Percentiles rank a stretch among this genome's conserved stretches.
phyloP scores from a whole-genome alignment of 2,797 vertebrate species.

The Lutjanus campechanus region DNA sequence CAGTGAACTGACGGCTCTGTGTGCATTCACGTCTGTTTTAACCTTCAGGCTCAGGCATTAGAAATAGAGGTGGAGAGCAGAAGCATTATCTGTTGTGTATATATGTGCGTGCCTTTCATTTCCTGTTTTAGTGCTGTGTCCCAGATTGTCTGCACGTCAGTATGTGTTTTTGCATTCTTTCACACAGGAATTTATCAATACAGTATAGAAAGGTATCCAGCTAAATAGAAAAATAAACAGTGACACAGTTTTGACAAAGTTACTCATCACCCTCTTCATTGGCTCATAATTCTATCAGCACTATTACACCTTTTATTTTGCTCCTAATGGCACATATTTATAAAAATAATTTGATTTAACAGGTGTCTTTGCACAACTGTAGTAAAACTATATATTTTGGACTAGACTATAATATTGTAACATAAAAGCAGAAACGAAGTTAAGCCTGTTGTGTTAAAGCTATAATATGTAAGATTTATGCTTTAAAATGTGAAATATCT shows the following conservation, averaged over 20 bases:
- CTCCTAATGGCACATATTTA: not conserved
- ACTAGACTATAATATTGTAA: not conserved
- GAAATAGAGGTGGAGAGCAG: conserved; percentile 31
- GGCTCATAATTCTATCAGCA: not conserved
- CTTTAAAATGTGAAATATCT: no score
- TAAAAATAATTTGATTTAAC: no score
- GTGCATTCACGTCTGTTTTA: conserved; percentile 51
- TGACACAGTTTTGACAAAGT: no score
- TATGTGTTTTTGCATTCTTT: conserved; percentile 32
- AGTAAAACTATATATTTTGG: not conserved
- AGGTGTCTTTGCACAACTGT: not conserved
- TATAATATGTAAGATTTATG: no score
- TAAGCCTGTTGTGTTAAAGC: no score
- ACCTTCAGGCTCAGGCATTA: conserved; percentile 60
- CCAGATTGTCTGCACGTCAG: conserved; percentile 24
- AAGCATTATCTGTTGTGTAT: conserved; percentile 25
- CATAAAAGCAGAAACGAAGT: not conserved
- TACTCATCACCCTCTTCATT: conserved; percentile 1
- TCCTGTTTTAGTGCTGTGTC: conserved; percentile 41
- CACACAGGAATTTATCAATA: not conserved
- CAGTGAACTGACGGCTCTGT: conserved; percentile 23
- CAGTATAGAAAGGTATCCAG: conserved; percentile 8
- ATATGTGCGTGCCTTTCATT: conserved; percentile 39
- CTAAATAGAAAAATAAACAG: not conserved
- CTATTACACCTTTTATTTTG: not conserved